A percentile compares a stretch with the other conserved stretches of the same genome.
phyloP scores from a whole-genome alignment of 37 sponge, comb jelly and placozoan genomes.

The Amphimedon queenslandica region DNA sequence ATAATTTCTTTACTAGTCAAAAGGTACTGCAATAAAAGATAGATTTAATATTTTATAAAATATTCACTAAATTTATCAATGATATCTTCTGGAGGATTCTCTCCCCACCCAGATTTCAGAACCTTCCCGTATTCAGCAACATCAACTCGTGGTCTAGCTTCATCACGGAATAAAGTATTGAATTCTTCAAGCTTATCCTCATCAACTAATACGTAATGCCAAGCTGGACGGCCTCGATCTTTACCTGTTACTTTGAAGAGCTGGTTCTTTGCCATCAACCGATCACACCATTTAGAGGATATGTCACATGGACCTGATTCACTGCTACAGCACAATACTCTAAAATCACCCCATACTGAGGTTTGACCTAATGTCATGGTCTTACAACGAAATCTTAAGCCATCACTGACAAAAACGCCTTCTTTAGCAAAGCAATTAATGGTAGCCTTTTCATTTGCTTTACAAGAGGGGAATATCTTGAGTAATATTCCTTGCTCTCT shows the following conservation, averaged over 20 bases:
- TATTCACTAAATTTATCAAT: not conserved
- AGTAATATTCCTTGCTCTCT: slow-evolving; percentile 45
- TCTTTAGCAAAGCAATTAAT: not conserved
- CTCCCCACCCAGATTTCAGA: slow-evolving; percentile 68
- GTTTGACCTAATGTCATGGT: not conserved
- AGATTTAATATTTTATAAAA: too few species aligned
- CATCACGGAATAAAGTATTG: slow-evolving; percentile 22
- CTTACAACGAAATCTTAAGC: not conserved
- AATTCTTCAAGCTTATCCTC: slow-evolving; percentile 32
- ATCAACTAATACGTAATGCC: slow-evolving; percentile 62
- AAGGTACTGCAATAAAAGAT: too few species aligned
- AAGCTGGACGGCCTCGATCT: slow-evolving; percentile 20
- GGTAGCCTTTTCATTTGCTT: slow-evolving; percentile 18
- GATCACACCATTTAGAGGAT: slow-evolving; percentile 4
- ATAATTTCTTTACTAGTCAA: too few species aligned
- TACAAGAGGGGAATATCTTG: slow-evolving; percentile 51
- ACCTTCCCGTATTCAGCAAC: slow-evolving; percentile 63
- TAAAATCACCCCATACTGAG: not conserved
- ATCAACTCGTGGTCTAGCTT: slow-evolving; percentile 29
- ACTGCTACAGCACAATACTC: not conserved
- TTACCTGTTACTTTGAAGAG: slow-evolving; percentile 11
- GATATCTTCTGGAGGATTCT: slow-evolving; percentile 65
- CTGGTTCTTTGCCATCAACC: not conserved
- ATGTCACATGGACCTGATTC: slow-evolving; percentile 11
- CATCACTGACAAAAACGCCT: not conserved